phyloP scores from a whole-genome alignment of 64 coral and sea anemone genomes.

The Stylophora pistillata region DNA sequence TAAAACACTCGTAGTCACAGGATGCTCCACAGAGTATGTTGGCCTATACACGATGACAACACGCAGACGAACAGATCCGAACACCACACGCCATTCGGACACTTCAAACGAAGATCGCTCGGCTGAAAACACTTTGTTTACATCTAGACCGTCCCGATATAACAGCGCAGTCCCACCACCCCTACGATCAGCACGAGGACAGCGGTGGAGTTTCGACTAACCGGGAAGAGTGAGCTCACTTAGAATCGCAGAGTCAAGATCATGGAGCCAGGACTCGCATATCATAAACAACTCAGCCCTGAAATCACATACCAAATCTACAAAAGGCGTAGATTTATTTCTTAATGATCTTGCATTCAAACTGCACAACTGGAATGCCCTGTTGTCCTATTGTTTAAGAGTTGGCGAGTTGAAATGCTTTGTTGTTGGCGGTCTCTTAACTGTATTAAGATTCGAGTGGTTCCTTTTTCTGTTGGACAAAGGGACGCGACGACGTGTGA shows the following conservation, averaged over 20 bases:
- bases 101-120: constrained; percentile 70
- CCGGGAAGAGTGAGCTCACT: constrained; percentile 30
- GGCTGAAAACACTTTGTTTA: constrained; percentile 38
- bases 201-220: constrained; percentile 51
- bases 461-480: constrained; percentile 39
- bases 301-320: constrained; percentile 25
- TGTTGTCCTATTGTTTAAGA: constrained; percentile 4
- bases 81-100: constrained; percentile 62
- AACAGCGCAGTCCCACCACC: constrained; percentile 60
- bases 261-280: constrained; percentile 39
- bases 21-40: constrained; percentile 45
- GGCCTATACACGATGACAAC: constrained; percentile 58
- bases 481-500: too few relatives aligned
- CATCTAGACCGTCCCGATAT: constrained; percentile 41
- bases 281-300: constrained; percentile 48
- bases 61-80: constrained; percentile 20
- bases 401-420: too few relatives aligned
- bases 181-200: constrained; percentile 41
- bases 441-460: not conserved
- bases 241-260: constrained; percentile 33
- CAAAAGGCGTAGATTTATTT: constrained; percentile 53
- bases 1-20: constrained; percentile 47
- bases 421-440: too few relatives aligned
- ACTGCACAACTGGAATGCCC: constrained; percentile 24
- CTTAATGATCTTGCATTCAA: constrained; percentile 39